phyloP scores from a whole-genome alignment of 1,140 invertebrate species.

The Prorops nasuta region DNA sequence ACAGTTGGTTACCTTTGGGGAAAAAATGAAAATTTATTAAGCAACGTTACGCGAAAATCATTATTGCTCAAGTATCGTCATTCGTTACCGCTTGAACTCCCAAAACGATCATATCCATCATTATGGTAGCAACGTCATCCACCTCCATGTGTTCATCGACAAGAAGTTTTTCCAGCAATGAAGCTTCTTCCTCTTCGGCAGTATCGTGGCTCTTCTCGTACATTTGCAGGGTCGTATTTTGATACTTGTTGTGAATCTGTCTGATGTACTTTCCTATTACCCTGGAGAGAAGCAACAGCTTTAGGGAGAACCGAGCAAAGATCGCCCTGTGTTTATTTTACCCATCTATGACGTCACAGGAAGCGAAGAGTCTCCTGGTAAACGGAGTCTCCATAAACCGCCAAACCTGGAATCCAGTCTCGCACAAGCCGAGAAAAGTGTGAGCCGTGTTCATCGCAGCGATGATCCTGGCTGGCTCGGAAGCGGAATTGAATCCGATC shows the following conservation, averaged over 20 bases:
- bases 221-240: background rate
- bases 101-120: slow-evolving; percentile 66
- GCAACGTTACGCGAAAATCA: background rate
- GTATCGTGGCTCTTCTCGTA: no score
- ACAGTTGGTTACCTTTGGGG: slow-evolving; percentile 55
- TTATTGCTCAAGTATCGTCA: background rate
- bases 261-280: slow-evolving; percentile 46
- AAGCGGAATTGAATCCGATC: slow-evolving; percentile 45
- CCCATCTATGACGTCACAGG: slow-evolving; percentile 62
- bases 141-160: slow-evolving; percentile 56
- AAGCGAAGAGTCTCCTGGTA: slow-evolving; percentile 59
- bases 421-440: slow-evolving; percentile 62
- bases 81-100: slow-evolving; percentile 60
- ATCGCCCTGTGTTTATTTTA: no score
- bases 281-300: slow-evolving; percentile 41
- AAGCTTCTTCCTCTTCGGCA: slow-evolving; percentile 27
- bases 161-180: slow-evolving; percentile 55
- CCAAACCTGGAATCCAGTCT: slow-evolving; percentile 66
- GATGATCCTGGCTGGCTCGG: slow-evolving; percentile 61
- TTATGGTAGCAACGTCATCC: slow-evolving; percentile 62
- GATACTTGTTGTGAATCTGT: slow-evolving; percentile 34
- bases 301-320: no score
- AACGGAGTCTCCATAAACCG: slow-evolving; percentile 64
- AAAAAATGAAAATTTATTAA: slow-evolving; percentile 26
- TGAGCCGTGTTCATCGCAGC: slow-evolving; percentile 62